These are phyloP conservation scores for Epirrhoe alternata DNA, from an alignment of 2,888 invertebrate genomes.

Conservation along the genomic window DNA sequence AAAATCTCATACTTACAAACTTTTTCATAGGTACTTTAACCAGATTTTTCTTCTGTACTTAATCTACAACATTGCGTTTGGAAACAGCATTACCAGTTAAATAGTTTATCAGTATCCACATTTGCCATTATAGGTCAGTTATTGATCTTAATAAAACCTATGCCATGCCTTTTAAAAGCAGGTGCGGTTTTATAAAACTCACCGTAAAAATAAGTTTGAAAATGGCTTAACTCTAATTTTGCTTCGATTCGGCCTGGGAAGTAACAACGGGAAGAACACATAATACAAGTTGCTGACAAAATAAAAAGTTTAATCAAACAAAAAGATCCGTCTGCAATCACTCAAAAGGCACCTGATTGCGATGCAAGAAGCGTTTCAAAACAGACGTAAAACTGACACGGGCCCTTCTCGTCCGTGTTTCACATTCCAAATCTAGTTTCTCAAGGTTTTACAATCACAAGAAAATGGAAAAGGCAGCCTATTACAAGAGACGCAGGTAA, in stretches of 20 bases:
- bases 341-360: conserved; percentile 32
- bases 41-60: neutral
- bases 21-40: no score
- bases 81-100: conserved; percentile 9
- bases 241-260: no score
- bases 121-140: conserved; percentile 16
- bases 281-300: conserved; percentile 11
- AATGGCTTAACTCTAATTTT: no score
- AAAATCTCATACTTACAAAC: no score
- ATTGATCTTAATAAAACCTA: neutral
- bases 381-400: conserved; percentile 45
- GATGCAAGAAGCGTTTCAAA: conserved; percentile 36
- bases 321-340: conserved; percentile 15
- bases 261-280: neutral
- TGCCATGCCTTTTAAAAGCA: neutral
- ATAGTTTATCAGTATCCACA: conserved; percentile 25
- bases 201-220: no score
- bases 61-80: neutral
- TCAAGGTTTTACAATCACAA: conserved; percentile 47
- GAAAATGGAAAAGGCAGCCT: conserved; percentile 21
- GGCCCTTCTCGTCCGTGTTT: conserved; percentile 46
- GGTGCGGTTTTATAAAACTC: neutral
- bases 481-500: neutral
- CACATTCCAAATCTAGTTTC: conserved; percentile 47
- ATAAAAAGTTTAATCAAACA: conserved; percentile 28